These are phyloP conservation scores for Eucidaris tribuloides DNA, from an alignment of 35 echinoderm and acorn worm genomes.

Conservation along the genomic window DNA sequence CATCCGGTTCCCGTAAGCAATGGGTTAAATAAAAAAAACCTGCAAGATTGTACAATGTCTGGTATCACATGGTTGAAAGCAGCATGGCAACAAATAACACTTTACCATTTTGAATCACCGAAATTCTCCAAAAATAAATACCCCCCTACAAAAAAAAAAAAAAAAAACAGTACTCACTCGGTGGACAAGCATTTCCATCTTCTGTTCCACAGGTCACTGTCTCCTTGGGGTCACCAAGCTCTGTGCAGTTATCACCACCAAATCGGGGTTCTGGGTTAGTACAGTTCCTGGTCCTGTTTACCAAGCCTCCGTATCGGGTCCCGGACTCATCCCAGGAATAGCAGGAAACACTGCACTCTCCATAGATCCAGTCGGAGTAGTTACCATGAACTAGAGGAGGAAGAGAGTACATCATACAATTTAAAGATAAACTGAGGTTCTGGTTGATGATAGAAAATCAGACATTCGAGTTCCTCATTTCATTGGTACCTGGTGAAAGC, in stretches of 20 bases:
- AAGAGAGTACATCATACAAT: neutral
- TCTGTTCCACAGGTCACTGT: conserved; percentile 68
- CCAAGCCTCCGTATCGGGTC: conserved; percentile 53
- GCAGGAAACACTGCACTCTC: conserved; percentile 66
- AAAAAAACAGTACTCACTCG: conserved; percentile 42
- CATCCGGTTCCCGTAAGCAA: no score
- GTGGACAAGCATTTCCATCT: conserved; percentile 72
- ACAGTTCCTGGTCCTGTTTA: conserved; percentile 61
- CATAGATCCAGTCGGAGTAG: conserved; percentile 62
- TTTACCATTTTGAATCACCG: neutral
- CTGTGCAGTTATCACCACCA: conserved; percentile 53
- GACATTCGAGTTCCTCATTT: no score
- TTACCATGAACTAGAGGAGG: conserved; percentile 67
- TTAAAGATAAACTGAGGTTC: neutral
- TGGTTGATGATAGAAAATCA: no score
- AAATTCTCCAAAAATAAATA: neutral
- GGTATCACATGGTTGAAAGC: no score
- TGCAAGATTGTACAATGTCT: no score
- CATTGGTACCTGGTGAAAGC: no score
- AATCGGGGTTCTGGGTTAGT: conserved; percentile 56
- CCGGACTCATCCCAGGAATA: conserved; percentile 64
- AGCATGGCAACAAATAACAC: no score
- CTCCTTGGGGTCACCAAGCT: conserved; percentile 36
- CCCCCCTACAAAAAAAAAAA: neutral
- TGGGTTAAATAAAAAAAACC: no score